Base-by-base conservation (phyloP, 1,140 invertebrate species). In the Idris sp. region DNA sequence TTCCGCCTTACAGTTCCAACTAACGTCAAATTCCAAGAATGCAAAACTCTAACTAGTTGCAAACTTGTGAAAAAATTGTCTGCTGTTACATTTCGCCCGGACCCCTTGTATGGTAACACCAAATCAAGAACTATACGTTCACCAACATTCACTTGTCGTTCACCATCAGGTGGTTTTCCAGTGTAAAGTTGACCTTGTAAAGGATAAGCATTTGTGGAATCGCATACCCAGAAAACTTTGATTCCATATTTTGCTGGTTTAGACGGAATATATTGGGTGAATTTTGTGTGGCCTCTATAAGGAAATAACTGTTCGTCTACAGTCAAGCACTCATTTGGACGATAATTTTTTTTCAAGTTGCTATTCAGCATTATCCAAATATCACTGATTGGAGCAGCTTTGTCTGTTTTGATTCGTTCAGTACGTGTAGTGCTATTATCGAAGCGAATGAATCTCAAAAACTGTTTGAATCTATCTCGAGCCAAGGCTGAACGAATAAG, bases 221-320 rank as follows among this genome's bases (percentile, higher is more conserved):
- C 83, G 68, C 81, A 81, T 11, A 78, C 31, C 77, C 80, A 80
- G 11, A 76, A 59, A 28, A 83, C 64, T 74, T 85, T 84, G 8
- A 86, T 77, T 6, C 80, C 82, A 41, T 84, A 86, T n/a, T n/a
- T n/a, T n/a, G n/a, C n/a, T n/a, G n/a, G n/a, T n/a, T n/a, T n/a
- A n/a, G n/a, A n/a, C n/a, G n/a, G n/a, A n/a, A n/a, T n/a, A n/a
- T n/a, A n/a, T n/a, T n/a, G n/a, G n/a, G n/a, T n/a, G n/a, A n/a
- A 65, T 53, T 46, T 53, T 11, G 48, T 65, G 9, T 18, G 44
- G 7, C 44, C 46, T 41, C 46, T 38, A 16, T 44, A 54, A 15
- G 61, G 46, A 54, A 33, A 53, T 2, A 65, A 26, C 10, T 65
- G 61, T 41, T 61, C 44, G 43, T 65, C 61, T 9, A 74, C 56